phyloP scores from a whole-genome alignment of 2,797 vertebrate species.

The Tokudaia tokunoshimensis region DNA sequence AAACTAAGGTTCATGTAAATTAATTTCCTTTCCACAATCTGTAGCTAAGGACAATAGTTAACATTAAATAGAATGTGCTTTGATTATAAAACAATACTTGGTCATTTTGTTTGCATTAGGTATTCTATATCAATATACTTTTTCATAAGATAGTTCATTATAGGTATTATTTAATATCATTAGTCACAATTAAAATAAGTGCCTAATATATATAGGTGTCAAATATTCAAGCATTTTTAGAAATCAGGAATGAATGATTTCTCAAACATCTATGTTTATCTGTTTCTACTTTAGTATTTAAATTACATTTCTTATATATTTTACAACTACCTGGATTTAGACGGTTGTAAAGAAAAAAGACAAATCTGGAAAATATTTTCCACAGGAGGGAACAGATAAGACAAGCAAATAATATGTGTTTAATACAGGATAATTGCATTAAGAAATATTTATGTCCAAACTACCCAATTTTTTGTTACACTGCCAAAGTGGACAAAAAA shows the following conservation, averaged over 20 bases:
- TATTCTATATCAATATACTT: neutral
- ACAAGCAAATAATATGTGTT: slow-evolving; percentile 47
- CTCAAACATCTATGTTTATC: neutral
- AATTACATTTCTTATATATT: neutral
- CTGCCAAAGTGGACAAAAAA: slow-evolving; percentile 58
- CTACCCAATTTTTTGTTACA: slow-evolving; percentile 57
- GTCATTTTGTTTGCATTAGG: neutral
- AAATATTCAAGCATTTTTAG: neutral
- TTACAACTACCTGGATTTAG: neutral
- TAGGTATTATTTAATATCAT: neutral
- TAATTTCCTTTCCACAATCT: neutral
- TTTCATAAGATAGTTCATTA: neutral
- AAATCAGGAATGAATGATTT: neutral
- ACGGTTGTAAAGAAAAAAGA: neutral
- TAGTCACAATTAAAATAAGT: neutral
- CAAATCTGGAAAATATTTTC: slow-evolving; percentile 51
- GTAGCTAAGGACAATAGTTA: neutral
- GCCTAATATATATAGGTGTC: neutral
- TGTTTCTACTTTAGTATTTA: neutral
- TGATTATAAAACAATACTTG: neutral
- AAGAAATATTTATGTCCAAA: slow-evolving; percentile 30
- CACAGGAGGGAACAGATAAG: slow-evolving; percentile 25
- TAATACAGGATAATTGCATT: slow-evolving; percentile 8
- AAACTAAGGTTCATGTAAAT: neutral
- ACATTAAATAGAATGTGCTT: neutral